Evolutionary conservation across 2,888 invertebrate species (phyloP), one percentile per base, ranked within the genome.

Genomic region (Coenonympha glycerion): DNA sequence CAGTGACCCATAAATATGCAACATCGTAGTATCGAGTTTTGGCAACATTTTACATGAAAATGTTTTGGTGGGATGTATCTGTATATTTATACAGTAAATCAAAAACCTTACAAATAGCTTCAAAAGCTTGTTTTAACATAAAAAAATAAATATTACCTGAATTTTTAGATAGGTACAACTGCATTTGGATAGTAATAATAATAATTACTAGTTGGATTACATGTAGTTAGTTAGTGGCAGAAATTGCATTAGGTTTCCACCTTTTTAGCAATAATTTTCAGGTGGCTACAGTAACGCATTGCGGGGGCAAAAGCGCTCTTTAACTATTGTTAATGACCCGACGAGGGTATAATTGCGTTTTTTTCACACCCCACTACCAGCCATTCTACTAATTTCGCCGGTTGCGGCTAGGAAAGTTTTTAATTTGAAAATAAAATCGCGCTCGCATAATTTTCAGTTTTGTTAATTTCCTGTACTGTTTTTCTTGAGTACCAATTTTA

Each of bases 311-410:
- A 64, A 57, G 61, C 52, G 53, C 62, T 62, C 62, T 62, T 61
- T 79, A 80, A 84, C 81, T 82, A 80, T 81, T 76, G 81, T 84
- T 85, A 85, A 86, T 79, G 85, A 80, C 82, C 67, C 72, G 64
- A 66, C 74, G 70, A 84, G 85, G 74, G 79, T 66, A 70, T 84
- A 84, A 86, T 86, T 84, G 78, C 76, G 74, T 65, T 68, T 68
- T 71, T 83, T 83, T 82, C 73, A 70, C 75, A 73, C 76, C 75
- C 65, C 69, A 70, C 72, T 75, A 76, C 77, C 71, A 73, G 76
- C 75, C 73, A 77, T 81, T 82, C 68, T 75, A 78, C 80, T 79
- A 79, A 81, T 85, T 82, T 74, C 66, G 69, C 70, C 73, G 72
- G 73, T 75, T 74, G 65, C 66, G 64, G 64, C n/a, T 61, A 58